phyloP scores from a whole-genome alignment of 2,113 vertebrate species.

The Empidonax traillii region DNA sequence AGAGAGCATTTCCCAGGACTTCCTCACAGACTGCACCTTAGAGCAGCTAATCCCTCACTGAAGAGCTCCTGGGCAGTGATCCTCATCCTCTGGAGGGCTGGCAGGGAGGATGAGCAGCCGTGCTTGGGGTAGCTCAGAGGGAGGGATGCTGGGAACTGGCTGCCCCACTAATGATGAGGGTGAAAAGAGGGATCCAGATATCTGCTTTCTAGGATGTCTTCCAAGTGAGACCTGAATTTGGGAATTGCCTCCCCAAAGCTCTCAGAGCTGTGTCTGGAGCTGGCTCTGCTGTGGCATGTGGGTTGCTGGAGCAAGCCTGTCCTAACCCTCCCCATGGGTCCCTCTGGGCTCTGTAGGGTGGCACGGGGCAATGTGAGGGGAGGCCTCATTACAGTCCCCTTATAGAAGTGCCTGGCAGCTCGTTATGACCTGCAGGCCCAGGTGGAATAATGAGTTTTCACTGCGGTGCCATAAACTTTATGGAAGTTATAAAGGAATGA shows the following conservation, averaged over 20 bases:
- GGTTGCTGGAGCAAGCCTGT: background rate
- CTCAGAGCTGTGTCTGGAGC: background rate
- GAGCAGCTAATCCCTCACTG: background rate
- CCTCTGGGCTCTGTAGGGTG: background rate
- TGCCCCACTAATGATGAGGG: background rate
- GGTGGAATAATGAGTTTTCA: constrained; percentile 61
- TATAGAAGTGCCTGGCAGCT: background rate
- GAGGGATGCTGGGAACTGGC: background rate
- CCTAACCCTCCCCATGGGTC: rapidly evolving
- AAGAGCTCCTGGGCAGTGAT: background rate
- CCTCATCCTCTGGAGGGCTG: background rate
- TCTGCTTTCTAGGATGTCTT: background rate
- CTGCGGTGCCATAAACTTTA: constrained; percentile 63
- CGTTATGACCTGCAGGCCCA: background rate
- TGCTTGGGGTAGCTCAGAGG: background rate
- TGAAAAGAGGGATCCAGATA: background rate
- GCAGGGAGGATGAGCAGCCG: background rate
- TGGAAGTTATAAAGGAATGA: constrained; percentile 54
- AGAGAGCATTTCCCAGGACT: background rate
- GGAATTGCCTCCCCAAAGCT: background rate
- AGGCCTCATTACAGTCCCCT: background rate
- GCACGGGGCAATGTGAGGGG: rapidly evolving
- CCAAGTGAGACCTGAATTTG: background rate
- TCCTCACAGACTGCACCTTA: background rate
- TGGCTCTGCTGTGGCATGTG: rapidly evolving